Conservation (phyloP, 23 tunicate genomes). For the Trididemnum clinides region DNA sequence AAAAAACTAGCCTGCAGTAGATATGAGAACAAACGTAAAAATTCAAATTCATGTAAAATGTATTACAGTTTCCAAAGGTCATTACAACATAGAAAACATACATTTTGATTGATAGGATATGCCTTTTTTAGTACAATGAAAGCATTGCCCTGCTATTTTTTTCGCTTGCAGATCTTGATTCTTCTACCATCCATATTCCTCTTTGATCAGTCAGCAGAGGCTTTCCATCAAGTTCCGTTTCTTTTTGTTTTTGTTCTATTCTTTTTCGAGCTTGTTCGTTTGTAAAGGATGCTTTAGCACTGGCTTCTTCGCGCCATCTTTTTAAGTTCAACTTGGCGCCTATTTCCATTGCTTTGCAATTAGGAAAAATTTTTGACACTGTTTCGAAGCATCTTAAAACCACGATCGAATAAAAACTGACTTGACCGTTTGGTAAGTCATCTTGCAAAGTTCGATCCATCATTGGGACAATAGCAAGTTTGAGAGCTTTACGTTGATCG, state of each 20-base stretch:
- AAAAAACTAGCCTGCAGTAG: too few relatives aligned
- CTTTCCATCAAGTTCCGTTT: not conserved
- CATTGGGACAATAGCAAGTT: constrained; percentile 50
- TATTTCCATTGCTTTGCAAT: constrained; percentile 44
- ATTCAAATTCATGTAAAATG: too few relatives aligned
- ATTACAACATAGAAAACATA: too few relatives aligned
- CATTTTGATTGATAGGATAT: too few relatives aligned
- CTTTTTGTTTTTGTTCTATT: not conserved
- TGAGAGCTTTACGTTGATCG: constrained; percentile 54
- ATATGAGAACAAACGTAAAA: too few relatives aligned
- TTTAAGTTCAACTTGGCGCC: constrained; percentile 62
- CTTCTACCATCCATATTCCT: constrained; percentile 23
- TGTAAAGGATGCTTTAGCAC: constrained; percentile 4
- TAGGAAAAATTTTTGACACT: constrained; percentile 62
- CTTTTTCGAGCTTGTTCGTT: constrained; percentile 20
- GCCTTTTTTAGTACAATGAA: too few relatives aligned
- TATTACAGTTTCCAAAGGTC: too few relatives aligned
- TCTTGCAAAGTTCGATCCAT: constrained; percentile 66
- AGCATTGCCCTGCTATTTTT: too few relatives aligned
- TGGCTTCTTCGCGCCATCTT: constrained; percentile 74
- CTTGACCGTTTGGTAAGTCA: constrained; percentile 66
- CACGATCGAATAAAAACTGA: constrained; percentile 79
- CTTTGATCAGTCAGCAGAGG: not conserved
- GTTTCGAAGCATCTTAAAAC: constrained; percentile 67
- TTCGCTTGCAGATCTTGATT: not conserved